Evolutionary conservation across 2,888 invertebrate genomes (phyloP).

Genomic region (Ligdia adustata): DNA sequence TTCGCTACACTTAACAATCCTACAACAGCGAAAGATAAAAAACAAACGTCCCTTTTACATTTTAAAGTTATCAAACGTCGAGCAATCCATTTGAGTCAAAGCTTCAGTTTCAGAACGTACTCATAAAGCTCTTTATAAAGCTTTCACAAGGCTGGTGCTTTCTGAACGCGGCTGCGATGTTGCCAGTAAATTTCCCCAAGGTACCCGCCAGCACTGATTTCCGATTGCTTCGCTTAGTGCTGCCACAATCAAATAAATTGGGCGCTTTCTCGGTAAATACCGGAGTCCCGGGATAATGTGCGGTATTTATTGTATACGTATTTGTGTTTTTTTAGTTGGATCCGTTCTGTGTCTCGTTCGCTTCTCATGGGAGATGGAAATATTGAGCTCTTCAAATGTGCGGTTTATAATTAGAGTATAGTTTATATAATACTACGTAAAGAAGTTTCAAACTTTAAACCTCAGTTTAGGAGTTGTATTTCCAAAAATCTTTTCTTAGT

Average conservation of each 20-base stretch:
- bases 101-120: slow-evolving; percentile 13
- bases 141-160: slow-evolving; percentile 33
- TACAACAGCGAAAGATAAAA: too few species aligned
- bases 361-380: slow-evolving; percentile 1
- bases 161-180: slow-evolving; percentile 38
- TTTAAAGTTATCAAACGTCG: slow-evolving; percentile 3
- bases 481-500: too few species aligned
- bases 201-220: slow-evolving; percentile 54
- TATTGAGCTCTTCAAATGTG: too few species aligned
- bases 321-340: slow-evolving; percentile 25
- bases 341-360: slow-evolving; percentile 12
- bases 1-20: too few species aligned
- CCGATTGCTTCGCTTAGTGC: slow-evolving; percentile 50
- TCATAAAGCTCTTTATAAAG: slow-evolving; percentile 7
- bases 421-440: too few species aligned
- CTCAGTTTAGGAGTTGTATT: too few species aligned
- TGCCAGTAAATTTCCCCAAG: slow-evolving; percentile 65
- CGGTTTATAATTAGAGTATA: too few species aligned
- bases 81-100: slow-evolving; percentile 26
- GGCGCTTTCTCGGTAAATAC: slow-evolving; percentile 51
- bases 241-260: slow-evolving; percentile 63
- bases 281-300: slow-evolving; percentile 35
- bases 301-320: slow-evolving; percentile 27
- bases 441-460: too few species aligned
- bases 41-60: too few species aligned